phyloP scores from a whole-genome alignment of 1,140 invertebrate species.

The Dendroctonus valens region DNA sequence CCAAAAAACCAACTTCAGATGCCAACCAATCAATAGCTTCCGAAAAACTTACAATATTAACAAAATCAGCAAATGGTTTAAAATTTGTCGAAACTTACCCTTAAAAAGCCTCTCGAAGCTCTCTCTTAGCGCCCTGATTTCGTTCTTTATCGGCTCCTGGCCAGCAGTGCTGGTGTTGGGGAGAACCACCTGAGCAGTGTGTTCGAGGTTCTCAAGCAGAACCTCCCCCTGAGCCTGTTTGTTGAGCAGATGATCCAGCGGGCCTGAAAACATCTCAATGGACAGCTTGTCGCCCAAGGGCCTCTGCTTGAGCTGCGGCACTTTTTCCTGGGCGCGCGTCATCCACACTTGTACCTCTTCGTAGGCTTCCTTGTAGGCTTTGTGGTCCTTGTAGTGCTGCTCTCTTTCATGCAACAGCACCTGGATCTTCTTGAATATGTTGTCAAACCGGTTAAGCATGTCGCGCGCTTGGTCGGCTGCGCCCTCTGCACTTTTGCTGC shows the following conservation, averaged over 20 bases:
- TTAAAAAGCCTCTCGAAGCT: constrained; percentile 79
- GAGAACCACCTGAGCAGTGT: constrained; percentile 81
- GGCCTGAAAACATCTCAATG: constrained; percentile 82
- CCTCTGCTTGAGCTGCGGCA: constrained; percentile 81
- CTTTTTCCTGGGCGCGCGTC: constrained; percentile 80
- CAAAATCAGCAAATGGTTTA: too few species aligned
- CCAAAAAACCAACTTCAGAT: too few species aligned
- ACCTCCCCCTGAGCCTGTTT: constrained; percentile 89
- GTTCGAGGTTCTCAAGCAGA: constrained; percentile 80
- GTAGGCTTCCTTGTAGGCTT: constrained; percentile 83
- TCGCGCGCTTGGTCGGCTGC: constrained; percentile 80
- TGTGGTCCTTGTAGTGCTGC: constrained; percentile 84
- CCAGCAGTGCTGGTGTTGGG: constrained; percentile 77
- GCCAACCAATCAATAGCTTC: too few species aligned
- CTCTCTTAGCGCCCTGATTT: constrained; percentile 78
- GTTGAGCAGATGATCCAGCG: constrained; percentile 81
- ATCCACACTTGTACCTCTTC: constrained; percentile 86
- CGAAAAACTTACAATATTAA: too few species aligned
- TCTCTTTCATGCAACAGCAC: constrained; percentile 75
- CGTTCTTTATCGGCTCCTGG: constrained; percentile 77
- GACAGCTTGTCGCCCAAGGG: constrained; percentile 82
- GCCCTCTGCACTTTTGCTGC: constrained; percentile 73
- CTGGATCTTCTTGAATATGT: constrained; percentile 66
- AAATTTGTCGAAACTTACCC: constrained; percentile 59
- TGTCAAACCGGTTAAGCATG: constrained; percentile 77